phyloP scores from a whole-genome alignment of 2,888 invertebrate species.

The Chromoteleia sp. region DNA sequence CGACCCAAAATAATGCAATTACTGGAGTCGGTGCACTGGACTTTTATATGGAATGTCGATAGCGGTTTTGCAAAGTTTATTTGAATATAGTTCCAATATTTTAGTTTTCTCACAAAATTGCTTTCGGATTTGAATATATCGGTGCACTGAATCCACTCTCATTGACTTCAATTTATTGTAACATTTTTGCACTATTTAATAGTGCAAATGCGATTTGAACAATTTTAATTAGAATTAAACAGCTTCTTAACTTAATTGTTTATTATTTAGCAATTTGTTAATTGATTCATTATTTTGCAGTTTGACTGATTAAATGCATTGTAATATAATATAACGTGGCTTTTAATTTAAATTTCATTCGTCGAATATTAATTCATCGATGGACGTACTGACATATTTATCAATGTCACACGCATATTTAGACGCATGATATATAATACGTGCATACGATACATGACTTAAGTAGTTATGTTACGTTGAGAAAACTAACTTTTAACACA shows the following conservation, averaged over 20 bases:
- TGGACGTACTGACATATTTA: neutral
- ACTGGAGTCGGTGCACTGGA: conserved; percentile 30
- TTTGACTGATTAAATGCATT: neutral
- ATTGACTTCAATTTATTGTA: neutral
- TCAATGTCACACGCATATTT: conserved; percentile 6
- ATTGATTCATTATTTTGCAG: no score
- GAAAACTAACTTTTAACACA: neutral
- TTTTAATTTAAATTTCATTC: neutral
- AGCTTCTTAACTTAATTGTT: no score
- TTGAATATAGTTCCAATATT: neutral
- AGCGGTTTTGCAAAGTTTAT: neutral
- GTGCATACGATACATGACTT: neutral
- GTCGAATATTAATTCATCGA: neutral
- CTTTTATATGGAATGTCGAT: conserved; percentile 24
- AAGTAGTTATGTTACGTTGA: conserved; percentile 4
- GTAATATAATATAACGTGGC: neutral
- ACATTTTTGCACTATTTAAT: no score
- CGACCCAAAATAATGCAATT: conserved; percentile 64
- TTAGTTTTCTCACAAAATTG: neutral
- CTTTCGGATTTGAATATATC: no score
- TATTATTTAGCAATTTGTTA: no score
- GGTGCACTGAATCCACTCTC: no score
- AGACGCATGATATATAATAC: neutral
- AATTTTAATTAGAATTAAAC: no score
- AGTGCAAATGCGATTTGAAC: no score